Evolutionary conservation across 2,888 invertebrate species (phyloP).

Genomic region (Xanthia icteritia): DNA sequence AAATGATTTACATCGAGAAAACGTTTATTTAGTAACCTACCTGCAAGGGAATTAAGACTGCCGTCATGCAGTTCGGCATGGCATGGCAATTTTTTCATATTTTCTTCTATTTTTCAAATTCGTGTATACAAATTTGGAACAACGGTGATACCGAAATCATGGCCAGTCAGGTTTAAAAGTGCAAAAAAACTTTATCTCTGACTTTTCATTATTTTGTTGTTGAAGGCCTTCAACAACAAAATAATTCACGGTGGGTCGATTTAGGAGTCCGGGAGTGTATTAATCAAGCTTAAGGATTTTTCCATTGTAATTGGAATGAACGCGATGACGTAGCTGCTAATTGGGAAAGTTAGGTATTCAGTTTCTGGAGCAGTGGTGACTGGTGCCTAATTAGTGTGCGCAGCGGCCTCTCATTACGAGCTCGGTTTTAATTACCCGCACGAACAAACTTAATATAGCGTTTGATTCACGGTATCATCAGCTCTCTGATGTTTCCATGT

Average conservation of each 20-base stretch:
- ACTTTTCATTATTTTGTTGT: too few species aligned
- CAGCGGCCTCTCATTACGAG: conserved; percentile 80
- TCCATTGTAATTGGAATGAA: conserved; percentile 72
- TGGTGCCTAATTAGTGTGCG: conserved; percentile 83
- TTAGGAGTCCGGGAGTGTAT: conserved; percentile 10
- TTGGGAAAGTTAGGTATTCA: conserved; percentile 83
- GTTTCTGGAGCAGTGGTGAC: conserved; percentile 81
- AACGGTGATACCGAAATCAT: too few species aligned
- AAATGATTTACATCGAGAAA: not conserved
- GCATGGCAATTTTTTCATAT: too few species aligned
- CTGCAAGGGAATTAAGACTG: not conserved
- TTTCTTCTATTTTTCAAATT: too few species aligned
- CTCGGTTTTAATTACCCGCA: conserved; percentile 83
- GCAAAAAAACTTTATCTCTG: too few species aligned
- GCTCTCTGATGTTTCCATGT: conserved; percentile 56
- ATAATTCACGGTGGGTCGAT: too few species aligned
- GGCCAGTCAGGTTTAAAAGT: too few species aligned
- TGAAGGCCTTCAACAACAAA: too few species aligned
- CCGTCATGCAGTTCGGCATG: not conserved
- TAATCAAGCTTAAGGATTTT: conserved; percentile 67
- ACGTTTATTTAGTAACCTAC: not conserved
- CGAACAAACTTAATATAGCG: conserved; percentile 77
- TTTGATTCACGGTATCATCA: conserved; percentile 71
- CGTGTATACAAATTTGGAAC: too few species aligned
- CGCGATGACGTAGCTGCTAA: conserved; percentile 77